Percentiles rank a stretch among this genome's conserved stretches.
Evolutionary conservation across 2,113 vertebrate genomes (phyloP).

Genomic region (Neotragus moschatus): DNA sequence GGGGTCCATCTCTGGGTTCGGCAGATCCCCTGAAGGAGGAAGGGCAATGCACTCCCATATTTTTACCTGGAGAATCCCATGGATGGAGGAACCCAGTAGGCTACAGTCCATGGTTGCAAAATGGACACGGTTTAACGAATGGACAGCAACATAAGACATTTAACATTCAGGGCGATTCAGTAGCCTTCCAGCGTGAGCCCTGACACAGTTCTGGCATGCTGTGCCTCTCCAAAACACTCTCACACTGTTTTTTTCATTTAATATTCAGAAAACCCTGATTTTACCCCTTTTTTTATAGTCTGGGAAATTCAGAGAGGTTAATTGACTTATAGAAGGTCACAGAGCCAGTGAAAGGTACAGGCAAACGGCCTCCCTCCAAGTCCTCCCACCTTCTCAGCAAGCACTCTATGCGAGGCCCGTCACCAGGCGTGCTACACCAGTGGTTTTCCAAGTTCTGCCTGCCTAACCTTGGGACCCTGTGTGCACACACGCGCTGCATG

Average conservation of each 20-base stretch:
- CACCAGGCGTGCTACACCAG: accelerated
- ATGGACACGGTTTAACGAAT: neutral
- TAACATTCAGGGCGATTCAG: accelerated
- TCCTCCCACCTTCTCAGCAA: neutral
- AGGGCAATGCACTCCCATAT: neutral
- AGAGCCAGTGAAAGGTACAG: neutral
- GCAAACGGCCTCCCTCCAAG: no score
- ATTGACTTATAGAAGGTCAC: neutral
- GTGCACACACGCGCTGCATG: accelerated
- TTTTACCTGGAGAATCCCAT: neutral
- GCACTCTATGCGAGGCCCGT: accelerated
- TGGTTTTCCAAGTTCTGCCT: neutral
- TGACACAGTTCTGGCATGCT: accelerated
- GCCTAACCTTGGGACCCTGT: accelerated
- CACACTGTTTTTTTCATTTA: accelerated
- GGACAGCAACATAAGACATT: neutral
- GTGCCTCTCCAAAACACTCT: accelerated
- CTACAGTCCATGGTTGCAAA: neutral
- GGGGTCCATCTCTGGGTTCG: neutral
- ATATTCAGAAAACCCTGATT: neutral
- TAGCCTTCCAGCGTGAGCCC: accelerated
- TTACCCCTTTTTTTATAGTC: neutral
- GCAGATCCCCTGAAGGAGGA: neutral
- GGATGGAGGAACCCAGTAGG: neutral
- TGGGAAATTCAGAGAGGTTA: neutral